phyloP scores from a whole-genome alignment of 1,140 invertebrate species.

The Brachionus calyciflorus region DNA sequence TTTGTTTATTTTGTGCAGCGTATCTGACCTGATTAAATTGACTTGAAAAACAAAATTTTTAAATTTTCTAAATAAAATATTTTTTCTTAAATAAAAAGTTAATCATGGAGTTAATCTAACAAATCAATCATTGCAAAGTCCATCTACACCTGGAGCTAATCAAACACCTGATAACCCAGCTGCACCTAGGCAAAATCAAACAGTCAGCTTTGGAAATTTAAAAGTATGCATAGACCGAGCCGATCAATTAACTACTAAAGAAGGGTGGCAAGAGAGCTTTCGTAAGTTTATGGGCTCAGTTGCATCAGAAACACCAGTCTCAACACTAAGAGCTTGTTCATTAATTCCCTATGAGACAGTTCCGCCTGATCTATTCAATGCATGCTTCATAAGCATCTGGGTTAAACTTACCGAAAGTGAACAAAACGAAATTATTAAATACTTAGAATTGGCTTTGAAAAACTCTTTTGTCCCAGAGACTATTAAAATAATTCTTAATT shows the following conservation, averaged over 20 bases:
- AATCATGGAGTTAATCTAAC: background rate
- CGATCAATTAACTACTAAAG: constrained; percentile 24
- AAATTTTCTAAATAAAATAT: too few relatives aligned
- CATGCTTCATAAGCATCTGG: constrained; percentile 98
- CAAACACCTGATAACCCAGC: background rate
- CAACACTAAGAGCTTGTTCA: constrained; percentile 6
- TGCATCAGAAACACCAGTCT: constrained; percentile 18
- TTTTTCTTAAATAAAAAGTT: too few relatives aligned
- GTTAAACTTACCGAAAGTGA: constrained; percentile 79
- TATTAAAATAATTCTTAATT: constrained; percentile 91
- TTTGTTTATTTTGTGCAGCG: too few relatives aligned
- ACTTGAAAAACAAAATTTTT: too few relatives aligned
- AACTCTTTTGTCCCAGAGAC: constrained; percentile 90
- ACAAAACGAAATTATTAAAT: constrained; percentile 80
- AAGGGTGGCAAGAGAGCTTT: constrained; percentile 30
- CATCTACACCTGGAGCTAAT: background rate
- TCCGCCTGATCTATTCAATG: constrained; percentile 85
- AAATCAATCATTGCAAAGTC: background rate
- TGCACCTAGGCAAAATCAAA: background rate
- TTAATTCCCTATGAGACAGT: constrained; percentile 49
- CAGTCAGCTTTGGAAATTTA: constrained; percentile 66
- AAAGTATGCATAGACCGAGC: constrained; percentile 39
- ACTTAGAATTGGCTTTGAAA: constrained; percentile 77
- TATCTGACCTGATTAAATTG: too few relatives aligned
- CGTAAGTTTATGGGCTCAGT: constrained; percentile 39